Evolutionary conservation across 1,140 invertebrate genomes (phyloP), one percentile per base, ranked within the genome.

Genomic region (Megathymus violae): DNA sequence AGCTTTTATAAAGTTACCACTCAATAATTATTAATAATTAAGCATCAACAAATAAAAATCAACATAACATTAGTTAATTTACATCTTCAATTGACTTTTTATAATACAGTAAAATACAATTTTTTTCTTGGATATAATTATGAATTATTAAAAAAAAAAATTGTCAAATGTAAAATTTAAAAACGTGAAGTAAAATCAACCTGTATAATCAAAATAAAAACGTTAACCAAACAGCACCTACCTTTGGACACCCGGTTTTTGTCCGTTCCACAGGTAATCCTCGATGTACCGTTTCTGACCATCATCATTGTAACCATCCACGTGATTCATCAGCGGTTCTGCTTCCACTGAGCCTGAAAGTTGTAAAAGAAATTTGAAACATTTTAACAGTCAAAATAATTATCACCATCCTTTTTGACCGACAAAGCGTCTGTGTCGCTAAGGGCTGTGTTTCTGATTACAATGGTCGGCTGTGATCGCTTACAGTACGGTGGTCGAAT

Each of bases 321-420:
- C 93, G 80, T 94, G 93, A 75, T 94, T 94, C 80, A 96, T 95
- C 69, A 97, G 92, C 10, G 96, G 96, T 84, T 97, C 95, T 76
- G 96, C 91, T 89, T 97, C 96, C 73, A 88, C 84, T 59, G 81
- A 82, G n/a, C 88, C 89, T 89, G 78, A 19, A 89, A 87, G 0
- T 10, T 13, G 48, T 16, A 6, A 15, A 25, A 7, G 4, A 4
- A 15, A 13, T 22, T n/a, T 19, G 10, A 4, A 46, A 25, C 19
- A 3, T 22, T 22, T 22, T 22, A n/a, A n/a, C n/a, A n/a, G n/a
- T n/a, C n/a, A n/a, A n/a, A n/a, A n/a, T n/a, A n/a, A n/a, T n/a
- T n/a, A n/a, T n/a, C n/a, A n/a, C n/a, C n/a, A n/a, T n/a, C n/a
- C n/a, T n/a, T n/a, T n/a, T n/a, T n/a, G n/a, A n/a, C n/a, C n/a